Evolutionary conservation across 2,797 vertebrate genomes (phyloP).

Genomic region (Monodelphis domestica): DNA sequence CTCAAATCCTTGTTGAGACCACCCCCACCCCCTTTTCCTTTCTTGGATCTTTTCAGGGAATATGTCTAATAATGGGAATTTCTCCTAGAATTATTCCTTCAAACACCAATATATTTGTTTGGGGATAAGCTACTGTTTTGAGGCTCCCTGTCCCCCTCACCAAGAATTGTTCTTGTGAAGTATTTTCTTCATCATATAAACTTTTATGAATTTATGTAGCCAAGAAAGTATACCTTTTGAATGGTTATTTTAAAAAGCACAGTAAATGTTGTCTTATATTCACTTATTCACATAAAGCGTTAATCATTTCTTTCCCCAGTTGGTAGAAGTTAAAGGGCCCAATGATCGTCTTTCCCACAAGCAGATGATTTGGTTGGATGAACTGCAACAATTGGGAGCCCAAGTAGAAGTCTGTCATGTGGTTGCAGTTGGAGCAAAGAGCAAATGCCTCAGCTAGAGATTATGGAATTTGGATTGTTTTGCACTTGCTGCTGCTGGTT

Average conservation of each 20-base stretch:
- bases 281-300: background rate
- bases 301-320: constrained; percentile 81
- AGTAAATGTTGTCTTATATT: background rate
- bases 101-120: background rate
- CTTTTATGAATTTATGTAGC: background rate
- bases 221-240: background rate
- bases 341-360: constrained; percentile 95
- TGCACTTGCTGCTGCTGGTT: fast-evolving
- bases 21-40: background rate
- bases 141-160: too few species aligned
- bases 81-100: background rate
- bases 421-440: constrained; percentile 89
- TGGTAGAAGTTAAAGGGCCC: constrained; percentile 98
- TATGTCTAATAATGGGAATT: background rate
- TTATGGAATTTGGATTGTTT: fast-evolving
- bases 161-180: background rate
- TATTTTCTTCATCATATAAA: background rate
- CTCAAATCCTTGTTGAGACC: background rate
- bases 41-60: background rate
- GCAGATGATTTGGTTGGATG: constrained; percentile 96
- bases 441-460: constrained; percentile 82
- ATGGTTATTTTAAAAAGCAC: background rate
- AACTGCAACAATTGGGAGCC: constrained; percentile 92
- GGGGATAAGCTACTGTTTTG: background rate
- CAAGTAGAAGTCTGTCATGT: constrained; percentile 96